Evolutionary conservation across 2,888 invertebrate species (phyloP).

Genomic region (Dioctria linearis): DNA sequence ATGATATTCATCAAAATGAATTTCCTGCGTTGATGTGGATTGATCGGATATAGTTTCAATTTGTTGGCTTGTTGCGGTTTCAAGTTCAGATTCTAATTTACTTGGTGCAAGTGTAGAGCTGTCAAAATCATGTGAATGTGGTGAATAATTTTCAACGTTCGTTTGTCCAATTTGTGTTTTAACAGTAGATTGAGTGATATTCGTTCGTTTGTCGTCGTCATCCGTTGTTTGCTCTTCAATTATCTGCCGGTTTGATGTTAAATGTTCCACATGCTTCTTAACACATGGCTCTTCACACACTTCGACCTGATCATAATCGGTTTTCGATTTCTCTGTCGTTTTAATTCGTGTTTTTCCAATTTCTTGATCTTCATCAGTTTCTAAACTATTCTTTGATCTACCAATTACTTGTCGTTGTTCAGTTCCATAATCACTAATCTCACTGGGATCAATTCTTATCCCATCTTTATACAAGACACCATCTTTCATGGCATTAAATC

Average conservation of each 20-base stretch:
- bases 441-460: slow-evolving; percentile 65
- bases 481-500: slow-evolving; percentile 67
- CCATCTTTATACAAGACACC: slow-evolving; percentile 68
- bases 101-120: background rate
- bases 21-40: background rate
- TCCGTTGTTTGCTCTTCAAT: background rate
- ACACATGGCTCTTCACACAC: slow-evolving; percentile 53
- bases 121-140: background rate
- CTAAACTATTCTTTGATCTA: slow-evolving; percentile 58
- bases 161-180: slow-evolving; percentile 69
- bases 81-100: background rate
- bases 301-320: background rate
- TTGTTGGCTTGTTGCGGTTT: background rate
- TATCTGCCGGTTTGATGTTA: background rate
- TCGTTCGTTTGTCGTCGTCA: slow-evolving; percentile 52
- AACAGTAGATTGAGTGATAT: slow-evolving; percentile 61
- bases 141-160: slow-evolving; percentile 62
- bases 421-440: slow-evolving; percentile 35
- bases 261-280: slow-evolving; percentile 11
- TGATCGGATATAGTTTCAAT: background rate
- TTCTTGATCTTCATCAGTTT: slow-evolving; percentile 59
- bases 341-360: slow-evolving; percentile 49
- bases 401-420: slow-evolving; percentile 38
- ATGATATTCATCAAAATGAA: slow-evolving; percentile 61
- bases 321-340: background rate